These are phyloP conservation scores for Dryococelus australis DNA, from an alignment of 2,888 invertebrate genomes.

Conservation along the genomic window DNA sequence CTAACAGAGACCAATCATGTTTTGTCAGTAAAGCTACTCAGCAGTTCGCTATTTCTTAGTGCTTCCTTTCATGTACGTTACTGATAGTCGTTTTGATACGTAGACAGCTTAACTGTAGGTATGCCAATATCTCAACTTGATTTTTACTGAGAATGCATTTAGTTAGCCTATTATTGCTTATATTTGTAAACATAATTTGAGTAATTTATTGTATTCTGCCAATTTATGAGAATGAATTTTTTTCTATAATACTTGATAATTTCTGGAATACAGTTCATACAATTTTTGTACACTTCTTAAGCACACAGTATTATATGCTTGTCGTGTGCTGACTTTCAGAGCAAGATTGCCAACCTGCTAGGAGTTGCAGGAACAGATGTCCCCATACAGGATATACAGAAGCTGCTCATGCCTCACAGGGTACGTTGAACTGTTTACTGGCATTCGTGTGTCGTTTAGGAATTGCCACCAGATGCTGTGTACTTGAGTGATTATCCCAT, in stretches of 20 bases:
- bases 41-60: conserved; percentile 22
- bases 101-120: conserved; percentile 26
- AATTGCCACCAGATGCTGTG: too few species aligned
- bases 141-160: conserved; percentile 16
- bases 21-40: not conserved
- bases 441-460: too few species aligned
- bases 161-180: conserved; percentile 8
- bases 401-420: conserved; percentile 45
- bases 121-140: conserved; percentile 18
- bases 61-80: not conserved
- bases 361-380: conserved; percentile 48
- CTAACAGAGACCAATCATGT: not conserved
- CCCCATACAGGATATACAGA: conserved; percentile 45
- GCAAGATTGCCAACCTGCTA: conserved; percentile 45
- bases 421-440: conserved; percentile 34
- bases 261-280: too few species aligned
- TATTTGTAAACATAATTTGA: conserved; percentile 1
- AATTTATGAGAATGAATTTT: conserved; percentile 10
- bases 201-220: not conserved
- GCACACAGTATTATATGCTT: not conserved
- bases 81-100: conserved; percentile 17
- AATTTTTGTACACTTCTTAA: not conserved
- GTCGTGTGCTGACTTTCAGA: conserved; percentile 39
- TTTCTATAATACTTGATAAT: not conserved
- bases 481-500: too few species aligned